Percentiles rank a stretch among this genome's conserved stretches.
Evolutionary conservation across 2,888 invertebrate species (phyloP).

Genomic region (Lycaena phlaeas): DNA sequence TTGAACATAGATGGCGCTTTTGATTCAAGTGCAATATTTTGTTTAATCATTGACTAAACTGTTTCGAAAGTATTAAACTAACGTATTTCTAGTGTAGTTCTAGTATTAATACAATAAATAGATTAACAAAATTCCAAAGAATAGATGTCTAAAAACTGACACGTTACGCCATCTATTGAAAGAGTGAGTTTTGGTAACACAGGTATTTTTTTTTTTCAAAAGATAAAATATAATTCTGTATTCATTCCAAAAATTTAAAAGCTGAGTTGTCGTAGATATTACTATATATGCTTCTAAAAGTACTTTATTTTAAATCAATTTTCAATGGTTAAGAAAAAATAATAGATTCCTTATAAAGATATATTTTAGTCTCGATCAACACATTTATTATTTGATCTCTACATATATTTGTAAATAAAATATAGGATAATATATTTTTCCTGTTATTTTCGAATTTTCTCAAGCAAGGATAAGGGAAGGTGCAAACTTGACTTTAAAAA

Average conservation of each 20-base stretch:
- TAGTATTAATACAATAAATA: background rate
- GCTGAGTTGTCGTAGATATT: background rate
- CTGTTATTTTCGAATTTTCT: background rate
- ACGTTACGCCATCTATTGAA: background rate
- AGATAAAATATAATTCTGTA: slow-evolving; percentile 2
- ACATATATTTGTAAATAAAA: background rate
- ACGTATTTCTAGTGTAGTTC: background rate
- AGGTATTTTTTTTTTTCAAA: too few relatives aligned
- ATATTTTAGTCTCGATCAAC: too few relatives aligned
- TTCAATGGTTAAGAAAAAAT: too few relatives aligned
- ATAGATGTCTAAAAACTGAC: background rate
- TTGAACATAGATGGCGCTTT: background rate
- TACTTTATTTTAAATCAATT: too few relatives aligned
- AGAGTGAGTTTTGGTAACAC: background rate
- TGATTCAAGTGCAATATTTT: background rate
- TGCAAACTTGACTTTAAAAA: background rate
- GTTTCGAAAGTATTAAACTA: background rate
- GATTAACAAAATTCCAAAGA: background rate
- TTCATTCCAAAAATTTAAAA: slow-evolving; percentile 7
- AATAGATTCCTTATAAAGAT: too few relatives aligned
- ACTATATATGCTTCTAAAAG: too few relatives aligned
- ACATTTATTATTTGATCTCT: background rate
- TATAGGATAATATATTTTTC: background rate
- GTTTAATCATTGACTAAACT: background rate
- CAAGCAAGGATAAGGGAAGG: background rate